Conservation (phyloP, 2,888 invertebrate genomes). For the Diploptera punctata region DNA sequence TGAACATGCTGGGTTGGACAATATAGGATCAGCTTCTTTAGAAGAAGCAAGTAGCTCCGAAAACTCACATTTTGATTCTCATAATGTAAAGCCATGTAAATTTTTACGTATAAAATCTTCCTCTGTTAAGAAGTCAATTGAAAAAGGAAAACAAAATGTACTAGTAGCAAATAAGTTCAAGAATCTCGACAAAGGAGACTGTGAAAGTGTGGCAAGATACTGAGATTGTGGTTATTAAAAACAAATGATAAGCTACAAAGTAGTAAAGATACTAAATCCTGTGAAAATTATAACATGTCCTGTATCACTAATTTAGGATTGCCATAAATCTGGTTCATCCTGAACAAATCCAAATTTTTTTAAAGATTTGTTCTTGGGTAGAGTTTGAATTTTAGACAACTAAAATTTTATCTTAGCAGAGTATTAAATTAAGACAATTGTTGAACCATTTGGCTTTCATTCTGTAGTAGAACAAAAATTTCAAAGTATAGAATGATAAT, state of each 20-base stretch:
- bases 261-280: background rate
- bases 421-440: too few relatives aligned
- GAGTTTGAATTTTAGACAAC: too few relatives aligned
- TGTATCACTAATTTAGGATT: too few relatives aligned
- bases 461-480: too few relatives aligned
- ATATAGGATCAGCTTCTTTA: background rate
- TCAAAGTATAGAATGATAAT: too few relatives aligned
- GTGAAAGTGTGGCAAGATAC: background rate
- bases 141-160: slow-evolving; percentile 1
- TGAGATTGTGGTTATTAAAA: background rate
- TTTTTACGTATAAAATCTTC: slow-evolving; percentile 6
- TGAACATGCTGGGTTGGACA: background rate
- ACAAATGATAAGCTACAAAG: background rate
- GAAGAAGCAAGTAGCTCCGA: slow-evolving; percentile 3
- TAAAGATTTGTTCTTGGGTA: too few relatives aligned
- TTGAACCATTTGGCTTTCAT: too few relatives aligned
- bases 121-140: background rate
- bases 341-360: too few relatives aligned
- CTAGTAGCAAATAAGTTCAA: slow-evolving; percentile 9
- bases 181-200: background rate
- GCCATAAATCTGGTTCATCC: too few relatives aligned
- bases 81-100: background rate
- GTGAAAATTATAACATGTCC: background rate
- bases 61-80: background rate
- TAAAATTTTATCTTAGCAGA: too few relatives aligned